These are phyloP conservation scores for Polyommatus iphigenia DNA, from an alignment of 2,888 invertebrate species.

Conservation along the genomic window DNA sequence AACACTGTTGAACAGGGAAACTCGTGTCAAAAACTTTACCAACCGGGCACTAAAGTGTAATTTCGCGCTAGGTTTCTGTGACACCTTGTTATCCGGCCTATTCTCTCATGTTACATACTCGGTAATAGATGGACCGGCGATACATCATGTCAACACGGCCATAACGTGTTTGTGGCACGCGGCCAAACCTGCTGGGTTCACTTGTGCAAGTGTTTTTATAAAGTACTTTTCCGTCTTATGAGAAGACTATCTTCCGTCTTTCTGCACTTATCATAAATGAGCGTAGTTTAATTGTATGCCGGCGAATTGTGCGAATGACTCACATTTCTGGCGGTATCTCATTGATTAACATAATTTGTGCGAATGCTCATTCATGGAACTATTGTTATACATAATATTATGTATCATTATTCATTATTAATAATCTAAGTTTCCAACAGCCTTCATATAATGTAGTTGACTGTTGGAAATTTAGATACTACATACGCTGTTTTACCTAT, in stretches of 20 bases:
- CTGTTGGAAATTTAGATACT: neutral
- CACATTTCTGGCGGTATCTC: neutral
- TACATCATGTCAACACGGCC: neutral
- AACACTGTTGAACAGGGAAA: neutral
- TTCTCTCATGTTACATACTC: neutral
- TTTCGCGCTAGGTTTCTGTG: neutral
- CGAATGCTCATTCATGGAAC: neutral
- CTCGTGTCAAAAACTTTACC: too few species aligned
- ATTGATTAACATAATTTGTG: neutral
- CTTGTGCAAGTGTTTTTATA: neutral
- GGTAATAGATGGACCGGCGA: neutral
- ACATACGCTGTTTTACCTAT: neutral
- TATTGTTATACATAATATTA: neutral
- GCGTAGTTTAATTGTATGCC: neutral
- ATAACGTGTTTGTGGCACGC: conserved; percentile 2
- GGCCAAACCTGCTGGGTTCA: neutral
- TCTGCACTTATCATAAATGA: neutral
- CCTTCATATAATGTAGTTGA: neutral
- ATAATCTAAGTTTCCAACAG: too few species aligned
- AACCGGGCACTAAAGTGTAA: too few species aligned
- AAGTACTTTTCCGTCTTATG: neutral
- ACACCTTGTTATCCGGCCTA: neutral
- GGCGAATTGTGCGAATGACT: neutral
- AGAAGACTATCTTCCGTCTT: too few species aligned
- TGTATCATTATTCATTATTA: too few species aligned